These are phyloP conservation scores for Epinotia demarniana DNA, from an alignment of 2,888 invertebrate genomes.

Conservation along the genomic window DNA sequence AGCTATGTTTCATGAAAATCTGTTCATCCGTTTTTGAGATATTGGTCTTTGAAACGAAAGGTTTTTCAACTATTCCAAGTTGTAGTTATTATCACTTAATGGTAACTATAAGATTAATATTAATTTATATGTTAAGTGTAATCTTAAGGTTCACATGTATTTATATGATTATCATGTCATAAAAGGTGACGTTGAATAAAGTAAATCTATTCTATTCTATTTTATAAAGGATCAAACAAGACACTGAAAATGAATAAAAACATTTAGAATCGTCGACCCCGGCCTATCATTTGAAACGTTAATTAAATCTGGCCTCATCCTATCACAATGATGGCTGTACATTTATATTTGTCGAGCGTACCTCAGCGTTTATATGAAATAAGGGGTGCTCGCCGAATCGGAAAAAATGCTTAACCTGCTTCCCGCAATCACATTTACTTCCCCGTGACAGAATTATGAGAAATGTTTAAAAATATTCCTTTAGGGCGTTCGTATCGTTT, in stretches of 20 bases:
- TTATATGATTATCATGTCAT: too few species aligned
- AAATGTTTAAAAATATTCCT: conserved; percentile 61
- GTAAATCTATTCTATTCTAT: too few species aligned
- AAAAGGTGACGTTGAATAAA: too few species aligned
- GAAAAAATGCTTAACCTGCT: conserved; percentile 76
- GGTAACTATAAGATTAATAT: too few species aligned
- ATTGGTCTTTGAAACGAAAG: too few species aligned
- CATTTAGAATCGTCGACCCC: conserved; percentile 56
- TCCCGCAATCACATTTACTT: conserved; percentile 73
- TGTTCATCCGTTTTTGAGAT: too few species aligned
- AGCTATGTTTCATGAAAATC: too few species aligned
- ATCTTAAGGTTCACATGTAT: too few species aligned
- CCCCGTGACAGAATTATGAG: conserved; percentile 66
- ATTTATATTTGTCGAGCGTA: conserved; percentile 60
- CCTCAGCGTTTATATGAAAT: conserved; percentile 64
- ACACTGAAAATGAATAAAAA: conserved; percentile 58
- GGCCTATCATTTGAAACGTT: conserved; percentile 59
- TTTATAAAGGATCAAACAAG: conserved; percentile 36
- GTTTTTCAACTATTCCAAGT: too few species aligned
- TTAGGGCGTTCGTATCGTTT: conserved; percentile 50
- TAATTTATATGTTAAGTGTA: too few species aligned
- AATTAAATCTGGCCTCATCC: conserved; percentile 68
- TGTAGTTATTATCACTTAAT: too few species aligned
- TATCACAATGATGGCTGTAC: conserved; percentile 62
- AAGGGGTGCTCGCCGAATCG: conserved; percentile 69